Evolutionary conservation across 2,888 invertebrate species (phyloP).

Genomic region (Protonemura montana): DNA sequence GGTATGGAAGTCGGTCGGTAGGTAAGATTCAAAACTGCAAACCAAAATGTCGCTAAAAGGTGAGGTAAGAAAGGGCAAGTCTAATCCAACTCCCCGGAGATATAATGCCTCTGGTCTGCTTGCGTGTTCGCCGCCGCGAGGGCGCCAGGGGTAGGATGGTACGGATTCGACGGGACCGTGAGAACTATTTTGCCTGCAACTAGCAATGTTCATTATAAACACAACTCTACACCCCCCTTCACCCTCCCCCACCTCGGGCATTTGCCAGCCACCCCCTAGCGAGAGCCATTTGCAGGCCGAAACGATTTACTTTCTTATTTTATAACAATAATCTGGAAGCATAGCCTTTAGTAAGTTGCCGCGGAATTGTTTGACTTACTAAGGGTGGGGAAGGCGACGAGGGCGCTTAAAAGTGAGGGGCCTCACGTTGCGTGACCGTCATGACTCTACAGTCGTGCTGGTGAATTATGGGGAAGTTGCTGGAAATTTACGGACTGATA

Average conservation of each 20-base stretch:
- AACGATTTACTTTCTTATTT: constrained; percentile 38
- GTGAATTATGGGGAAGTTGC: constrained; percentile 37
- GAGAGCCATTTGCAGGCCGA: constrained; percentile 23
- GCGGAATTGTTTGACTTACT: not conserved
- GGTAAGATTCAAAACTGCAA: too few species aligned
- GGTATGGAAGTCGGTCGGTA: too few species aligned
- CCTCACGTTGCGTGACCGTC: not conserved
- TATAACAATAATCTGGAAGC: constrained; percentile 25
- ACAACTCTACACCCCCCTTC: constrained; percentile 13
- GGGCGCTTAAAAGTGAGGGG: not conserved
- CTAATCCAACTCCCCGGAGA: not conserved
- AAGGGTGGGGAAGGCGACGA: not conserved
- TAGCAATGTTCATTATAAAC: not conserved
- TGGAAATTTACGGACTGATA: constrained; percentile 33
- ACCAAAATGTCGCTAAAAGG: too few species aligned
- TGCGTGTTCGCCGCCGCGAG: constrained; percentile 40
- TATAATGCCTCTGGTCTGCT: not conserved
- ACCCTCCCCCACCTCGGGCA: not conserved
- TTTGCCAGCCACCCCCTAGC: not conserved
- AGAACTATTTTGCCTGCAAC: constrained; percentile 26
- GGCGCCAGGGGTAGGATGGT: constrained; percentile 46
- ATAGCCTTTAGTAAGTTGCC: constrained; percentile 12
- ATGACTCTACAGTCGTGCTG: not conserved
- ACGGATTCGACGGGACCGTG: constrained; percentile 41
- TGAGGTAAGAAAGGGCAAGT: not conserved